Conservation (phyloP, 2,113 vertebrate species). For the Stegastes partitus region DNA sequence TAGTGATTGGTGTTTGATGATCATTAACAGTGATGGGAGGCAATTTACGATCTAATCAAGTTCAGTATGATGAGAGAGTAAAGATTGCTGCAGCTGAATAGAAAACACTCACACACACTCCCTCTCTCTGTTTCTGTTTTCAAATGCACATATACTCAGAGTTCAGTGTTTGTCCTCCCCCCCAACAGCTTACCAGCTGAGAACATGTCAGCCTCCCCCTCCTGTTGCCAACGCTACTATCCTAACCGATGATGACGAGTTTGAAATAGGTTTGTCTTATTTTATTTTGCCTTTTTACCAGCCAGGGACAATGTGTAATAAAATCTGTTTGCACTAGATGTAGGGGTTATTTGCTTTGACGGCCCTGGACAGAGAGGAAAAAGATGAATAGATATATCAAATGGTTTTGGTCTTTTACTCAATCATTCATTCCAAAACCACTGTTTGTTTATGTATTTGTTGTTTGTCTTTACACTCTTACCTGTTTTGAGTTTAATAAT, state of each 20-base stretch:
- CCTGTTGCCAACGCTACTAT: conserved; percentile 92
- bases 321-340: conserved; percentile 29
- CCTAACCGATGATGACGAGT: conserved; percentile 93
- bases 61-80: conserved; percentile 33
- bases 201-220: conserved; percentile 92
- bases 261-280: conserved; percentile 92
- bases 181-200: conserved; percentile 92
- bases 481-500: not conserved
- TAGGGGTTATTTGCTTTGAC: conserved; percentile 19
- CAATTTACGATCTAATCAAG: conserved; percentile 54
- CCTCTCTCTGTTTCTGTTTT: conserved; percentile 7
- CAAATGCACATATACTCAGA: not conserved
- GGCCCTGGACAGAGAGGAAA: not conserved
- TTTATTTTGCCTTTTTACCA: conserved; percentile 62
- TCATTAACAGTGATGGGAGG: conserved; percentile 57
- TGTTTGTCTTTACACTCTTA: not conserved
- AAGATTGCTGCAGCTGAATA: conserved; percentile 15
- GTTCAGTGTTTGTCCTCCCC: conserved; percentile 43
- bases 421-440: conserved; percentile 4
- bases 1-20: conserved; percentile 68
- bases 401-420: not conserved
- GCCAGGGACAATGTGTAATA: conserved; percentile 7
- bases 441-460: not conserved
- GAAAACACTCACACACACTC: not conserved
- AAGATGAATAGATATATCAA: conserved; percentile 1